Conservation (phyloP, 2,888 invertebrate genomes). For the Carabus problematicus region DNA sequence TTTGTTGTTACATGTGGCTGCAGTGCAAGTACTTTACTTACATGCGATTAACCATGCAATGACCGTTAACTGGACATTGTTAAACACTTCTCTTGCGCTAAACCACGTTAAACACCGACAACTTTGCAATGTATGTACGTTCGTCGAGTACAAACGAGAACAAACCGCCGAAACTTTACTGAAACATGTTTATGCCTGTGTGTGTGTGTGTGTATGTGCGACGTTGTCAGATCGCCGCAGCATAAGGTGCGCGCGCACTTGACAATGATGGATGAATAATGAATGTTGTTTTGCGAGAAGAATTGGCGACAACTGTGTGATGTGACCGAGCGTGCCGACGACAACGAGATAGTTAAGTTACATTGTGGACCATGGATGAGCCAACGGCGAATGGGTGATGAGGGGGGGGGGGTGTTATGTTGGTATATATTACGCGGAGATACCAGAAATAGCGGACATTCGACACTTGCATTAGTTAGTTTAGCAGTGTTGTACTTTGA, state of each 20-base stretch:
- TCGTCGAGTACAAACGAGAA: slow-evolving; percentile 13
- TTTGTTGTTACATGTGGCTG: neutral
- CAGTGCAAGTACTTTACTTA: neutral
- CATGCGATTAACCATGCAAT: slow-evolving; percentile 11
- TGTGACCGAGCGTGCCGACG: neutral
- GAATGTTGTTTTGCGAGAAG: slow-evolving; percentile 1
- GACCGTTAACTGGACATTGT: slow-evolving; percentile 11
- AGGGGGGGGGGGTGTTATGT: neutral
- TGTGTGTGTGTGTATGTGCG: slow-evolving; percentile 21
- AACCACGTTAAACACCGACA: neutral
- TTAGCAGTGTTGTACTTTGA: no score
- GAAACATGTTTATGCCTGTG: slow-evolving; percentile 8
- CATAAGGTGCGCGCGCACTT: neutral
- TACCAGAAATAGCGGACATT: no score
- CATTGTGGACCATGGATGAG: no score
- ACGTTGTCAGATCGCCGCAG: slow-evolving; percentile 11
- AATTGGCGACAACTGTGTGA: neutral
- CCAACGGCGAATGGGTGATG: neutral
- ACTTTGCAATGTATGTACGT: neutral
- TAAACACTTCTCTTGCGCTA: neutral
- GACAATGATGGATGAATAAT: slow-evolving; percentile 24
- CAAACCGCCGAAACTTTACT: slow-evolving; percentile 36
- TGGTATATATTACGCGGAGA: neutral
- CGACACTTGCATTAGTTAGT: no score
- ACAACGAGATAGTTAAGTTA: neutral